Evolutionary conservation across 2,888 invertebrate species (phyloP).

Genomic region (Drosophila crucigera): DNA sequence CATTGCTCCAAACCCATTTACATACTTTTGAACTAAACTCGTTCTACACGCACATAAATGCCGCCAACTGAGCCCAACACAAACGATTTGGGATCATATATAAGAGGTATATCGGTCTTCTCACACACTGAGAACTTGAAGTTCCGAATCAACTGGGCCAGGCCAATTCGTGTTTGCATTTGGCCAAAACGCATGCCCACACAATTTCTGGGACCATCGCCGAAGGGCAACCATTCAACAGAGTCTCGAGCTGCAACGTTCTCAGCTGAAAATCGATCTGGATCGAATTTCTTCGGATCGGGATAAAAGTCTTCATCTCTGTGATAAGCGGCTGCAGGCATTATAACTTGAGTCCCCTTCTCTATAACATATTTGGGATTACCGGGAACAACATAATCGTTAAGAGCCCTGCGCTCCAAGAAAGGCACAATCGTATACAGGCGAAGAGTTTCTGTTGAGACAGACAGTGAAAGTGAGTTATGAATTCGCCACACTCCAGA

Average conservation of each 20-base stretch:
- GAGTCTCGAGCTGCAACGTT: slow-evolving; percentile 86
- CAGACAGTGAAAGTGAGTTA: neutral
- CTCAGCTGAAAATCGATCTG: slow-evolving; percentile 87
- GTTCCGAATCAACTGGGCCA: slow-evolving; percentile 72
- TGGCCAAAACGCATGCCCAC: slow-evolving; percentile 83
- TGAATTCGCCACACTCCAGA: neutral
- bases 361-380: slow-evolving; percentile 86
- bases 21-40: neutral
- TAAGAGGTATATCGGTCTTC: slow-evolving; percentile 69
- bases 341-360: slow-evolving; percentile 75
- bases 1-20: neutral
- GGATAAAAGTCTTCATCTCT: slow-evolving; percentile 86
- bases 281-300: slow-evolving; percentile 88
- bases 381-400: slow-evolving; percentile 86
- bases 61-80: slow-evolving; percentile 61
- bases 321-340: slow-evolving; percentile 86
- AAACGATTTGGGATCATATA: slow-evolving; percentile 51
- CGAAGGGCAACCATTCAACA: slow-evolving; percentile 82
- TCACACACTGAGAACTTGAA: slow-evolving; percentile 71
- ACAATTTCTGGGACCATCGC: slow-evolving; percentile 83
- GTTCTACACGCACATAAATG: slow-evolving; percentile 7
- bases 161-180: slow-evolving; percentile 79
- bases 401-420: slow-evolving; percentile 86
- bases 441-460: slow-evolving; percentile 86
- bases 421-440: slow-evolving; percentile 86